A percentile compares a stretch with the other conserved stretches of the same genome.
Conservation (phyloP, 2,113 vertebrate genomes). For the Diadophis punctatus region DNA sequence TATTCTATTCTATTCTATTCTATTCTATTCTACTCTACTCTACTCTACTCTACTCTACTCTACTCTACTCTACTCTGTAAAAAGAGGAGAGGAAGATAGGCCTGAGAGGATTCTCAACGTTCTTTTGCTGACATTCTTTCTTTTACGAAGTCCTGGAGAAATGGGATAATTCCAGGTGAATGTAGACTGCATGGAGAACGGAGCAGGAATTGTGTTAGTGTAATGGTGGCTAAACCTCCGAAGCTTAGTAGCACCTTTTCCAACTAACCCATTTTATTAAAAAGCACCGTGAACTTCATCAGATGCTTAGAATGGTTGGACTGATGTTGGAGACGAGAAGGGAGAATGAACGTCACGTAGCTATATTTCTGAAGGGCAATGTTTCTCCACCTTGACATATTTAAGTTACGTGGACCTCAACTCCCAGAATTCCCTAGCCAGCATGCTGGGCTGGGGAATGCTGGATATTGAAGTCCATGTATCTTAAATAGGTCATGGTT, state of each 20-base stretch:
- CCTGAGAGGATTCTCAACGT: background rate
- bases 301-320: background rate
- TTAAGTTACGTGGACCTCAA: background rate
- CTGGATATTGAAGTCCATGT: no score
- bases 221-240: background rate
- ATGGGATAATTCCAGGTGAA: background rate
- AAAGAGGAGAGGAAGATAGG: background rate
- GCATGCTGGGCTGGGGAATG: no score
- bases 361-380: background rate
- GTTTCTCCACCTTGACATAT: background rate
- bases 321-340: background rate
- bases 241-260: background rate
- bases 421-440: no score
- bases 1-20: no score
- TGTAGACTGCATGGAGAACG: no score
- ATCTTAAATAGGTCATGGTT: no score
- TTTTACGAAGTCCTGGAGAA: background rate
- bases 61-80: no score
- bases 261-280: background rate
- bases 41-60: no score
- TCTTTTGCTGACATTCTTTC: background rate
- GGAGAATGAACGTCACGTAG: background rate
- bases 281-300: background rate
- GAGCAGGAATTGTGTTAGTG: background rate
- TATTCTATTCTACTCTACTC: no score